These are phyloP conservation scores for Dysidea cf. avara DNA, from an alignment of 37 sponge, comb jelly and placozoan genomes.

Conservation along the genomic window DNA sequence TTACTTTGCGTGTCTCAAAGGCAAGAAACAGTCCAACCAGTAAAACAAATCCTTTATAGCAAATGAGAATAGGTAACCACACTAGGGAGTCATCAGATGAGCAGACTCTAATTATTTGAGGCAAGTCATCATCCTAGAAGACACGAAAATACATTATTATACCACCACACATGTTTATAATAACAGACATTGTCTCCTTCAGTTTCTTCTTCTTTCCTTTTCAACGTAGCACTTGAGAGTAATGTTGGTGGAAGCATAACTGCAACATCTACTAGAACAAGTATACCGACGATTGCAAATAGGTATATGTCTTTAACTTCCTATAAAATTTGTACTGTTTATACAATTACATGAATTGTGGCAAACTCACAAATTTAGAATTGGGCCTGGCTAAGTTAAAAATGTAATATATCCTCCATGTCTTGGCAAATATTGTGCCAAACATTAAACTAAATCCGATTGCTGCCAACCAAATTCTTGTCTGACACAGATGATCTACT, in stretches of 20 bases:
- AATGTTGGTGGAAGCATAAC: conserved; percentile 49
- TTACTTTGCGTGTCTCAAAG: conserved; percentile 59
- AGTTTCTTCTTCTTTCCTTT: too few species aligned
- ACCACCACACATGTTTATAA: not conserved
- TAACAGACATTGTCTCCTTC: too few species aligned
- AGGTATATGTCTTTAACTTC: conserved; percentile 48
- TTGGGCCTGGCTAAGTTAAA: not conserved
- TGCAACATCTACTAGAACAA: conserved; percentile 31
- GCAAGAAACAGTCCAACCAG: conserved; percentile 56
- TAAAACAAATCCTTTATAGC: conserved; percentile 57
- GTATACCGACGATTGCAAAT: conserved; percentile 41
- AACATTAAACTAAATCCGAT: conserved; percentile 9
- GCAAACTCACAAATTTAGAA: not conserved
- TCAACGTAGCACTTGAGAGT: conserved; percentile 15
- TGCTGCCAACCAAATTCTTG: conserved; percentile 10
- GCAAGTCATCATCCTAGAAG: conserved; percentile 16
- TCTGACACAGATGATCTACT: not conserved
- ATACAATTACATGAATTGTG: too few species aligned
- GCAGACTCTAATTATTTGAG: conserved; percentile 23
- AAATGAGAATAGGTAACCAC: conserved; percentile 39
- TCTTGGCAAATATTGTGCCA: conserved; percentile 24
- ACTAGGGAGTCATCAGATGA: not conserved
- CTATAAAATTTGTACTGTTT: conserved; percentile 21
- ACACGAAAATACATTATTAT: not conserved
- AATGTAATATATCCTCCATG: conserved; percentile 15